A percentile compares a stretch with the other conserved stretches of the same genome.
phyloP scores from a whole-genome alignment of 92 coral and sea anemone species.

The Hydrozoanthus gracilis region DNA sequence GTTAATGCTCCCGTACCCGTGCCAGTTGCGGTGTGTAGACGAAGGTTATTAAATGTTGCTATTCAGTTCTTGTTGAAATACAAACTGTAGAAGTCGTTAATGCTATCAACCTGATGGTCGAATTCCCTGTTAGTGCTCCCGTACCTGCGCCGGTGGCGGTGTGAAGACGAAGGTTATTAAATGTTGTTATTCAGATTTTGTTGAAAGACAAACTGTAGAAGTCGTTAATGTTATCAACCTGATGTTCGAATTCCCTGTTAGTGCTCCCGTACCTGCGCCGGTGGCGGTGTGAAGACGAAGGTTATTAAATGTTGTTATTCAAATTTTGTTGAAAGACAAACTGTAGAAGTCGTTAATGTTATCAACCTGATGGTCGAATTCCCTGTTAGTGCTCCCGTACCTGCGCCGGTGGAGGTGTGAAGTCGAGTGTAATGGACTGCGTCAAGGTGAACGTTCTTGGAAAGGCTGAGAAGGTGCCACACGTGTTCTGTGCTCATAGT shows the following conservation, averaged over 20 bases:
- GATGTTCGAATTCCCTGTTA: neutral
- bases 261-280: slow-evolving; percentile 11
- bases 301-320: neutral
- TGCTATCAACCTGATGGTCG: neutral
- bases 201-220: slow-evolving; percentile 1
- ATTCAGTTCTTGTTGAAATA: neutral
- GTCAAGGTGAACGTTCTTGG: neutral
- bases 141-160: slow-evolving; percentile 20
- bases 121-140: slow-evolving; percentile 12
- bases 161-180: slow-evolving; percentile 16
- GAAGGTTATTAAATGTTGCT: neutral
- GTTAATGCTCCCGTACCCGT: slow-evolving; percentile 7
- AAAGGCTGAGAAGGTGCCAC: neutral
- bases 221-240: neutral
- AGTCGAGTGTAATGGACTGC: slow-evolving; percentile 20
- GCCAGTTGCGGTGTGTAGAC: slow-evolving; percentile 27
- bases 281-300: slow-evolving; percentile 29
- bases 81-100: slow-evolving; percentile 9
- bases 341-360: slow-evolving; percentile 9
- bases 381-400: slow-evolving; percentile 9
- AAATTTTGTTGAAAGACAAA: neutral
- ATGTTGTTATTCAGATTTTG: neutral
- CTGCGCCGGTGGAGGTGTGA: slow-evolving; percentile 27
- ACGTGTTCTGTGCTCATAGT: neutral
- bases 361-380: neutral